A percentile compares a stretch with the other conserved stretches of the same genome.
Conservation (phyloP, 2,113 vertebrate genomes). For the Thalassarche chlororhynchos region DNA sequence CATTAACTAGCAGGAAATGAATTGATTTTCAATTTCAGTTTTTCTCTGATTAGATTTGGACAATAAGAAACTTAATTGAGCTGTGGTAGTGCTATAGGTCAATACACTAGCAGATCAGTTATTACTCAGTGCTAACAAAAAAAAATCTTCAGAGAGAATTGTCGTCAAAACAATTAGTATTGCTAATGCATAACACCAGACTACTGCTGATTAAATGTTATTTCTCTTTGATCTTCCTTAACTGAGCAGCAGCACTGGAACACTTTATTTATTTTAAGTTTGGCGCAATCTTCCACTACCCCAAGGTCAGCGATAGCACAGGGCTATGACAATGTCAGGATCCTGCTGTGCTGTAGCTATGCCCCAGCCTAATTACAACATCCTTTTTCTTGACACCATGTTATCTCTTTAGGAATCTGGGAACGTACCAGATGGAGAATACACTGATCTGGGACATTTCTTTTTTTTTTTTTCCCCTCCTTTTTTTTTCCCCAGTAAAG, state of each 20-base stretch:
- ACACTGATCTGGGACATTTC: not conserved
- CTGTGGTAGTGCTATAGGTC: slow-evolving; percentile 16
- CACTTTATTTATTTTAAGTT: slow-evolving; percentile 29
- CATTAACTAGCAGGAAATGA: slow-evolving; percentile 68
- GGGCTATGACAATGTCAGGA: not conserved
- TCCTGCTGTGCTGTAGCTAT: not conserved
- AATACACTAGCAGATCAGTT: slow-evolving; percentile 6
- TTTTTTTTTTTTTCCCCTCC: fast-evolving
- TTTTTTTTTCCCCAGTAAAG: not conserved
- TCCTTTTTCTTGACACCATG: not conserved
- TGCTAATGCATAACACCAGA: not conserved
- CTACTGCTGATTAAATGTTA: not conserved
- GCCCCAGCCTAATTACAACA: slow-evolving; percentile 22
- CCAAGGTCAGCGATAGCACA: slow-evolving; percentile 3
- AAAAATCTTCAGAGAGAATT: slow-evolving; percentile 7
- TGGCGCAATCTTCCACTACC: not conserved
- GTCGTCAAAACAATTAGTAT: slow-evolving; percentile 37
- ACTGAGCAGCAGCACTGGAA: not conserved
- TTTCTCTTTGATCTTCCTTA: slow-evolving; percentile 31
- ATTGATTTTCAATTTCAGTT: slow-evolving; percentile 68
- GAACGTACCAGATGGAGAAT: slow-evolving; percentile 26
- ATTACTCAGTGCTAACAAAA: slow-evolving; percentile 15
- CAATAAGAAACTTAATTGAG: slow-evolving; percentile 53
- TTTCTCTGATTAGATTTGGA: slow-evolving; percentile 70
- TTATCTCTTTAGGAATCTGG: slow-evolving; percentile 38